Evolutionary conservation across 1,140 invertebrate species (phyloP).

Genomic region (silkworm (Bombyx mori)): DNA sequence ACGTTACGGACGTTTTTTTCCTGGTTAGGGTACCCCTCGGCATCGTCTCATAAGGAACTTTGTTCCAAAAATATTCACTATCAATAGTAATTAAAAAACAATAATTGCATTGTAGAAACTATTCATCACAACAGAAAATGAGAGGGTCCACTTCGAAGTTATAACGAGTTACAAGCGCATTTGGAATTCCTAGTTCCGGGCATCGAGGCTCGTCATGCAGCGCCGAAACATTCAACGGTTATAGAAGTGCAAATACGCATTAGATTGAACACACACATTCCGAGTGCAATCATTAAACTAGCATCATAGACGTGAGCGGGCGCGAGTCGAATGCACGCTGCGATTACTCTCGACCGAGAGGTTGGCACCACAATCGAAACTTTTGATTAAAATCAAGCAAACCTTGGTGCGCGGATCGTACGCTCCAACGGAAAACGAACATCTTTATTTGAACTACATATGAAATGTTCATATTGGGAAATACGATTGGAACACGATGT

Average conservation of each 20-base stretch:
- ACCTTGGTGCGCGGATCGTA: conserved; percentile 35
- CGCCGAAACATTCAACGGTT: conserved; percentile 40
- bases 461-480: conserved; percentile 48
- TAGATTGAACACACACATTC: conserved; percentile 50
- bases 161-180: conserved; percentile 40
- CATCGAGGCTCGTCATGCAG: conserved; percentile 14
- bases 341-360: conserved; percentile 46
- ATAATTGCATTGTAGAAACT: too few relatives aligned
- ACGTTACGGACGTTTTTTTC: too few relatives aligned
- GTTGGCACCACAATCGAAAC: conserved; percentile 62
- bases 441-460: conserved; percentile 62
- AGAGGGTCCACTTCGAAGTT: conserved; percentile 23
- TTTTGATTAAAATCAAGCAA: conserved; percentile 71
- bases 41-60: too few relatives aligned
- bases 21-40: too few relatives aligned
- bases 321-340: conserved; percentile 33
- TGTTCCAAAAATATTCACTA: too few relatives aligned
- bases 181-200: conserved; percentile 3
- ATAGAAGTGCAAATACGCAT: conserved; percentile 51
- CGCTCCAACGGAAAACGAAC: conserved; percentile 38
- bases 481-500: conserved; percentile 36
- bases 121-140: too few relatives aligned
- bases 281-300: conserved; percentile 40
- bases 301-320: conserved; percentile 28
- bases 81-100: too few relatives aligned